Percentiles rank a stretch among this genome's conserved stretches.
These are phyloP conservation scores for Chrysocyon brachyurus DNA, from an alignment of 2,797 vertebrate species.

Conservation along the genomic window DNA sequence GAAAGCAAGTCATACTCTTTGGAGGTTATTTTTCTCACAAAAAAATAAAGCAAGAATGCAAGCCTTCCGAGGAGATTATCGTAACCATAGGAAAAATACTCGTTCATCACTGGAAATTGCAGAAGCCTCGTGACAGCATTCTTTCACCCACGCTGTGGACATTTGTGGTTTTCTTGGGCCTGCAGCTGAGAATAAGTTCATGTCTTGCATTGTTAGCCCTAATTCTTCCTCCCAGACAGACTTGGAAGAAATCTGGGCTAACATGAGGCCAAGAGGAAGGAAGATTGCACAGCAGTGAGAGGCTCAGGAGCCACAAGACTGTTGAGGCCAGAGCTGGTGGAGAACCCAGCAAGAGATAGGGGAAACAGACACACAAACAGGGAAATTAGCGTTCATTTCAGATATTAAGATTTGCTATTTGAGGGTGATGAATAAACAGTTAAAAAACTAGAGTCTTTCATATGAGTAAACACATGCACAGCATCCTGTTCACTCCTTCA, in stretches of 20 bases:
- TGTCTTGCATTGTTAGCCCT: background rate
- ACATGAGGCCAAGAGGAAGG: background rate
- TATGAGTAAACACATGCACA: too few species aligned
- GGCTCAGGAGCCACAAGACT: background rate
- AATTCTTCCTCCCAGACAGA: background rate
- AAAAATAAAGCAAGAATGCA: background rate
- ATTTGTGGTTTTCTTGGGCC: background rate
- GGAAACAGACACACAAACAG: accelerated
- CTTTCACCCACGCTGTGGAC: too few species aligned
- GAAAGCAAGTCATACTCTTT: background rate
- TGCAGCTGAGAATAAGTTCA: background rate
- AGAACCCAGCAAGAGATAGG: background rate
- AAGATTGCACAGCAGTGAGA: background rate
- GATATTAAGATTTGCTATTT: background rate
- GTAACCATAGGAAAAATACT: background rate
- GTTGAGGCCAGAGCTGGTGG: background rate
- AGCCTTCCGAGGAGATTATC: background rate
- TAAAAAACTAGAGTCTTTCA: background rate
- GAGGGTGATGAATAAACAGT: background rate
- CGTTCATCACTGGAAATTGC: background rate
- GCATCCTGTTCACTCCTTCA: background rate
- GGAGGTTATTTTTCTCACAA: conserved; percentile 27
- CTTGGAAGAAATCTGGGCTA: background rate
- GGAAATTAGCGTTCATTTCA: background rate
- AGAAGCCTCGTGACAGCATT: background rate